phyloP scores from a whole-genome alignment of 2,888 invertebrate species.

The Lepidochitona cinerea region DNA sequence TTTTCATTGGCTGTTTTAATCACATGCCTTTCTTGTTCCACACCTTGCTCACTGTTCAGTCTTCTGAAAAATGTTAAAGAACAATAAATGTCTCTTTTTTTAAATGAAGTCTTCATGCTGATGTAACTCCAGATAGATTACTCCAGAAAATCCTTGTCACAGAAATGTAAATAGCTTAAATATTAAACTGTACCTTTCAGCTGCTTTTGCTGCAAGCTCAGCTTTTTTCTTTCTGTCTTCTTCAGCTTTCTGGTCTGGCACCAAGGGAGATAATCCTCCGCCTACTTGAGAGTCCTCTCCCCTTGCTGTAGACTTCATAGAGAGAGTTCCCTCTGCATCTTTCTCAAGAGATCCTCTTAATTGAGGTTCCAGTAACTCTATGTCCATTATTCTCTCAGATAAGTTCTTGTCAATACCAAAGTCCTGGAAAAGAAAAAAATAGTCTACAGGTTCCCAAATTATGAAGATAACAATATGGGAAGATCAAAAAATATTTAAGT shows the following conservation, averaged over 20 bases:
- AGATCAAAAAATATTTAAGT: background rate
- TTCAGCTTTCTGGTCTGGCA: slow-evolving; percentile 15
- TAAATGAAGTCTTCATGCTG: too few species aligned
- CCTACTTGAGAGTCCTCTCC: slow-evolving; percentile 48
- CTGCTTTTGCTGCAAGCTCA: slow-evolving; percentile 53
- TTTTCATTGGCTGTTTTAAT: slow-evolving; percentile 49
- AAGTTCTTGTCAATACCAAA: slow-evolving; percentile 68
- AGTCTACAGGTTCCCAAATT: background rate
- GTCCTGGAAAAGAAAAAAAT: slow-evolving; percentile 44
- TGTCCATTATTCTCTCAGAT: slow-evolving; percentile 65
- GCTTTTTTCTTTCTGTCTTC: slow-evolving; percentile 53
- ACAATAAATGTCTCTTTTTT: too few species aligned
- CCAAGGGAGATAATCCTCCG: slow-evolving; percentile 50
- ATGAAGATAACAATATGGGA: background rate
- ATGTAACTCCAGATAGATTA: too few species aligned
- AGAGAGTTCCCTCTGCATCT: slow-evolving; percentile 61
- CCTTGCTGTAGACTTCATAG: slow-evolving; percentile 58
- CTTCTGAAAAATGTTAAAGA: too few species aligned
- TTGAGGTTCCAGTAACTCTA: slow-evolving; percentile 59
- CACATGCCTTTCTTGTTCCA: slow-evolving; percentile 46
- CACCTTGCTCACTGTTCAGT: too few species aligned
- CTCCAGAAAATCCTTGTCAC: too few species aligned
- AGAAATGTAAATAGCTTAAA: too few species aligned
- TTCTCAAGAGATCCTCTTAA: slow-evolving; percentile 56
- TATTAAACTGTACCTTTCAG: too few species aligned